Base-by-base conservation (phyloP, 1,140 invertebrate species). In the Euschistus heros region DNA sequence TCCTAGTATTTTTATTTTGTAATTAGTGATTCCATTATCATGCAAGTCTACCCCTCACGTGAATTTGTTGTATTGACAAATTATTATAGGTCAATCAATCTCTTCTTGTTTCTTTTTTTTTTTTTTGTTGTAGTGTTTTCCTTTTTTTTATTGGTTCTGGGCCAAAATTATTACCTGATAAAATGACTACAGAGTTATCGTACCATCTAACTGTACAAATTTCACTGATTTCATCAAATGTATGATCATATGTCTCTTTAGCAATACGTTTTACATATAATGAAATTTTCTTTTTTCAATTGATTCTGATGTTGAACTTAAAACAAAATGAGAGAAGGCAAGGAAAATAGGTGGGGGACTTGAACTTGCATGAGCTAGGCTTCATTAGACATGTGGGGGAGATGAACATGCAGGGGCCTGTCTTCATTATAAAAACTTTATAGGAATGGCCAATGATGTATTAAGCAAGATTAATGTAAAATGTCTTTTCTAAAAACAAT, bases 31-130 rank as follows among this genome's bases (percentile, higher is more conserved):
- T 72, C 68, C n/a, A n/a, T n/a, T n/a, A n/a, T n/a, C n/a, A n/a
- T n/a, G n/a, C n/a, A n/a, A n/a, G n/a, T n/a, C n/a, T 15, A 73
- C 73, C 15, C 70, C 68, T 52, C 68, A 64, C 72, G 72, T 71
- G 55, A 62, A 57, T 69, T 71, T 71, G 61, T 73, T 73, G 57
- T 70, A 72, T 6, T 67, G 64, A 63, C 68, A 64, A 20, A 71
- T 68, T 24, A 67, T 54, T 5, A 22, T 10, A 33, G 57, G 55
- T 61, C 62, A 37, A 27, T 17, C n/a, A 52, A 52, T 18, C 47
- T 52, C 47, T 52, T 52, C 47, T 52, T 52, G 20, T n/a, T n/a
- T n/a, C n/a, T n/a, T n/a, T 27, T 47, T n/a, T 64, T 50, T 46
- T 44, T 18, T 24, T 50, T 46, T 44, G 30, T 24, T 26, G 47